phyloP scores from a whole-genome alignment of 2,113 vertebrate species.

The Haemorhous mexicanus region DNA sequence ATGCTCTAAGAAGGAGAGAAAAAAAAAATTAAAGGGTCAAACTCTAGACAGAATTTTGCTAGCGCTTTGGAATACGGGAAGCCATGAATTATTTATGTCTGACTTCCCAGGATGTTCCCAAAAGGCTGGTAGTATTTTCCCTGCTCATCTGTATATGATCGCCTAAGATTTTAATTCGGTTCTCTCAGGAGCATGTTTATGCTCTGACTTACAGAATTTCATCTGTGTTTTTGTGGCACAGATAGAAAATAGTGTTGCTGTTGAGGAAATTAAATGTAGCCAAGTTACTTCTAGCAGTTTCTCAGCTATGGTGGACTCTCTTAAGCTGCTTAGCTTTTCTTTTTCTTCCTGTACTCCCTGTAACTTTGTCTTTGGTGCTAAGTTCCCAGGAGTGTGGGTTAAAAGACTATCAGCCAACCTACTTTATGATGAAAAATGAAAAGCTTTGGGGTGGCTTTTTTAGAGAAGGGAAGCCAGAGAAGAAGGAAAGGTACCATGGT shows the following conservation, averaged over 20 bases:
- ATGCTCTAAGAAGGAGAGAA: not conserved
- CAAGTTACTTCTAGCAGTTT: not conserved
- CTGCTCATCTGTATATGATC: not conserved
- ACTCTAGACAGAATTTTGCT: not conserved
- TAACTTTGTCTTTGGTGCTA: not conserved
- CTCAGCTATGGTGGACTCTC: not conserved
- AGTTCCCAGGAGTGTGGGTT: not conserved
- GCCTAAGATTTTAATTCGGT: not conserved
- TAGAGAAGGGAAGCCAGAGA: not conserved
- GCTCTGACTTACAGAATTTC: not conserved
- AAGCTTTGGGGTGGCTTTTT: not conserved
- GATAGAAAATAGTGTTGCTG: not conserved
- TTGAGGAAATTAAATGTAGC: not conserved
- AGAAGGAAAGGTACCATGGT: not conserved
- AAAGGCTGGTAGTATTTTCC: slow-evolving; percentile 1
- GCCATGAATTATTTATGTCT: not conserved
- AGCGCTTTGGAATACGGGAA: not conserved
- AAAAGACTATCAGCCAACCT: not conserved
- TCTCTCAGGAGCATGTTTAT: not conserved
- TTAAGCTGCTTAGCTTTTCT: not conserved
- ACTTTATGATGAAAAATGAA: not conserved
- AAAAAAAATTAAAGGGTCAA: not conserved
- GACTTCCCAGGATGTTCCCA: not conserved
- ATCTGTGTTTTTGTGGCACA: not conserved
- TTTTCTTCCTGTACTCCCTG: not conserved